These are phyloP conservation scores for Antidorcas marsupialis DNA, from an alignment of 2,113 vertebrate species.

Conservation along the genomic window DNA sequence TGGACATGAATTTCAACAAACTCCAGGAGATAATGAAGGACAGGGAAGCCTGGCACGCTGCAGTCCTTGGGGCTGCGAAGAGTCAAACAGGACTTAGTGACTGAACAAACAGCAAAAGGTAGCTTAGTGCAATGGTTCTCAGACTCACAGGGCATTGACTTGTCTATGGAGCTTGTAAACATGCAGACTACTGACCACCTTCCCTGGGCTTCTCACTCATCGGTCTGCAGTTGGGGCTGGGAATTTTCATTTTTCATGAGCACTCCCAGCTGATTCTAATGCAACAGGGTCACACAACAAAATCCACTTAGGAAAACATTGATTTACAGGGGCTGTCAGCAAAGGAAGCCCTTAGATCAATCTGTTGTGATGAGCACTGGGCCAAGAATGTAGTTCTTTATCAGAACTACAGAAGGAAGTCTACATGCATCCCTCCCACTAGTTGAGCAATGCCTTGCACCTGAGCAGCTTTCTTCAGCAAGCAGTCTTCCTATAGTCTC, in stretches of 20 bases:
- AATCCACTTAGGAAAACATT: neutral
- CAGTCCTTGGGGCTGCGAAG: neutral
- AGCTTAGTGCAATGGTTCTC: neutral
- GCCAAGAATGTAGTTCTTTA: neutral
- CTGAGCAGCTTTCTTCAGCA: neutral
- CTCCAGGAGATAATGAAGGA: neutral
- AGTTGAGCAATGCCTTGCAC: neutral
- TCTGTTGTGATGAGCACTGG: neutral
- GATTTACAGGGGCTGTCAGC: neutral
- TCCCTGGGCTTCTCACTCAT: neutral
- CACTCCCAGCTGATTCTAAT: neutral
- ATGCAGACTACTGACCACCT: neutral
- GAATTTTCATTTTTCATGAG: neutral
- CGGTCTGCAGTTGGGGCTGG: neutral
- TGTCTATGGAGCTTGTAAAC: neutral
- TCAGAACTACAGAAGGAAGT: neutral
- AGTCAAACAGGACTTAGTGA: neutral
- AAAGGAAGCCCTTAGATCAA: neutral
- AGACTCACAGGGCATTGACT: neutral
- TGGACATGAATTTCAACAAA: neutral
- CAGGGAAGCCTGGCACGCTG: neutral
- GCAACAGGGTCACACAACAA: neutral
- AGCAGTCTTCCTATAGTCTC: neutral
- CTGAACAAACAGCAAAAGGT: neutral
- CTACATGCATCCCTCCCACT: neutral